Evolutionary conservation across 2,113 vertebrate genomes (phyloP), one percentile per base, ranked within the genome.

Genomic region (Psilopsiagon aurifrons): DNA sequence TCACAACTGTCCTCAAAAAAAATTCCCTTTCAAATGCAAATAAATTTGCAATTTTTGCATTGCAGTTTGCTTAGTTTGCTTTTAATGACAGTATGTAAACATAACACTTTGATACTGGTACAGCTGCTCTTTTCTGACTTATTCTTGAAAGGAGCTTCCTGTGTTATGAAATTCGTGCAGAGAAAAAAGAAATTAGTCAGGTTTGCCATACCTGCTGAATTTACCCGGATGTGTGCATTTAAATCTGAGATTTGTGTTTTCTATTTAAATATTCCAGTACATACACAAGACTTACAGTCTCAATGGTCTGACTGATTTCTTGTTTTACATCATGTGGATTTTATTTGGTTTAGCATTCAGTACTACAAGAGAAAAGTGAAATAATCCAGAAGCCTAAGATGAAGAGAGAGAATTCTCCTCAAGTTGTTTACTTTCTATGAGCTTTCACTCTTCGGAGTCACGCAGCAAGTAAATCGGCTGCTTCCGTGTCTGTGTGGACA

Each of bases 321-420:
- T 94, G 19, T 76, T 95, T 91, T 89, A 87, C 37, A 10, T 59
- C 15, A 41, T 89, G 62, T 76, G 43, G 66, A 41, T 62, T 94
- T 94, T 85, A 87, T 94, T 93, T 94, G 83, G 93, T 95, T 96
- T 94, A 96, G 6, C n/a, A 86, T 93, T 90, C 79, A 66, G 41
- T 92, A 62, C 25, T 84, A 80, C n/a, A 79, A 39, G 41, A 85
- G 54, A 87, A 94, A 94, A 88, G 73, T 82, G 88, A 94, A 95
- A 82, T 93, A 90, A 92, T 46, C 80, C 88, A 95, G 94, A 96
- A 94, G 44, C 62, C 83, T 71, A 73, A 67, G 39, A 82, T 83
- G 88, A 96, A 86, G 77, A 75, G 83, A 94, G 88, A 84, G 52
- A 92, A 86, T 94, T 63, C 16, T 91, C 29, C 81, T 60, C 76